Conservation (phyloP, 2,113 vertebrate species). For the Phrynosoma platyrhinos region DNA sequence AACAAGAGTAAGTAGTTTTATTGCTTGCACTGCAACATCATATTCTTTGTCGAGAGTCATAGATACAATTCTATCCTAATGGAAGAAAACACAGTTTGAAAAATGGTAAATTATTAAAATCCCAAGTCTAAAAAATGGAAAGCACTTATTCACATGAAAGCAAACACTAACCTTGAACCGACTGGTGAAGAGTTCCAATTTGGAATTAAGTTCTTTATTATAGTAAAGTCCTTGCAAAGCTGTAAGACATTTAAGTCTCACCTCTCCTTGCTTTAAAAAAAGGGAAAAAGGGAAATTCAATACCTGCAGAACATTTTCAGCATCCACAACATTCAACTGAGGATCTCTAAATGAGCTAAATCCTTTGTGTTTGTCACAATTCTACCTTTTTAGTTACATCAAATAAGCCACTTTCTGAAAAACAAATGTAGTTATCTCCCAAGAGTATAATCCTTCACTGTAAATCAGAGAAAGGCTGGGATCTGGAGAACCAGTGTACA, state of each 20-base stretch:
- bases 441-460: background rate
- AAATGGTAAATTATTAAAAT: constrained; percentile 56
- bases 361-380: too few relatives aligned
- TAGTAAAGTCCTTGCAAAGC: constrained; percentile 98
- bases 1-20: constrained; percentile 97
- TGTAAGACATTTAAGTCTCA: constrained; percentile 97
- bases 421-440: background rate
- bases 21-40: constrained; percentile 98
- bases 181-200: constrained; percentile 98
- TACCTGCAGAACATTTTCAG: constrained; percentile 17
- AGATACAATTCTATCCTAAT: constrained; percentile 96
- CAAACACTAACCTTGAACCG: constrained; percentile 92
- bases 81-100: constrained; percentile 44
- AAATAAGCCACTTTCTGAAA: too few relatives aligned
- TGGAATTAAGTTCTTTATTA: constrained; percentile 97
- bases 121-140: constrained; percentile 8
- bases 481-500: background rate
- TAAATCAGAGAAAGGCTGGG: background rate
- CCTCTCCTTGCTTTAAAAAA: constrained; percentile 94
- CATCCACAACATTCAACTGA: constrained; percentile 12
- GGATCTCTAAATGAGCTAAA: background rate
- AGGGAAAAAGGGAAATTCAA: constrained; percentile 62
- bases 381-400: too few relatives aligned
- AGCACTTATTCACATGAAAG: background rate
- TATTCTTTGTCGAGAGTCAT: constrained; percentile 99